Conservation (phyloP, 2,113 vertebrate species). For the Oncorhynchus gorbuscha region DNA sequence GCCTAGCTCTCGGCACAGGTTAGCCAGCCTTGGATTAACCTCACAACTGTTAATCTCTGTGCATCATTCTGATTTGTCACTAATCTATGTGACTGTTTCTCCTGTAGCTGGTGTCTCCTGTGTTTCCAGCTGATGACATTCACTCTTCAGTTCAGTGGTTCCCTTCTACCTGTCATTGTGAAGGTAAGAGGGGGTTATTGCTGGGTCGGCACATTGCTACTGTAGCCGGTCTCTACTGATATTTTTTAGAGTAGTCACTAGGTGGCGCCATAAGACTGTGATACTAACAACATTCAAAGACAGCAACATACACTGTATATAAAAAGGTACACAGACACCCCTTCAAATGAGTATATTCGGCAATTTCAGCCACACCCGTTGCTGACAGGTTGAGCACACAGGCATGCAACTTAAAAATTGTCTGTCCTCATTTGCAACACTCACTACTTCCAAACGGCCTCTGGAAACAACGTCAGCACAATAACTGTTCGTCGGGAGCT, state of each 20-base stretch:
- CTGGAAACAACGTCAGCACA: too few species aligned
- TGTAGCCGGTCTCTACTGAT: neutral
- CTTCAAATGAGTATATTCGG: too few species aligned
- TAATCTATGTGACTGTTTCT: neutral
- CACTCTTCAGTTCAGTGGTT: conserved; percentile 77
- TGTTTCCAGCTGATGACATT: conserved; percentile 95
- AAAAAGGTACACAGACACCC: too few species aligned
- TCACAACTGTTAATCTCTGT: neutral
- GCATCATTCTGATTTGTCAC: neutral
- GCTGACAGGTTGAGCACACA: too few species aligned
- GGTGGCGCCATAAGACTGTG: conserved; percentile 2
- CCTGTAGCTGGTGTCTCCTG: conserved; percentile 85
- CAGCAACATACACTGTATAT: too few species aligned
- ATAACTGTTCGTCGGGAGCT: too few species aligned
- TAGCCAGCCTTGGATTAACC: neutral
- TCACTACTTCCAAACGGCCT: too few species aligned
- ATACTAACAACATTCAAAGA: neutral
- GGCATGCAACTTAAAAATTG: too few species aligned
- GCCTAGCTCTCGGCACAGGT: conserved; percentile 61
- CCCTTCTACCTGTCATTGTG: conserved; percentile 75
- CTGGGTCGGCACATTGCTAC: neutral
- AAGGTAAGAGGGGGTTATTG: conserved; percentile 74
- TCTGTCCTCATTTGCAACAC: too few species aligned
- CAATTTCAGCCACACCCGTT: too few species aligned
- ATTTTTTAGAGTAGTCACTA: neutral